Conservation (phyloP, 2,113 vertebrate genomes). For the Globicephala melas region DNA sequence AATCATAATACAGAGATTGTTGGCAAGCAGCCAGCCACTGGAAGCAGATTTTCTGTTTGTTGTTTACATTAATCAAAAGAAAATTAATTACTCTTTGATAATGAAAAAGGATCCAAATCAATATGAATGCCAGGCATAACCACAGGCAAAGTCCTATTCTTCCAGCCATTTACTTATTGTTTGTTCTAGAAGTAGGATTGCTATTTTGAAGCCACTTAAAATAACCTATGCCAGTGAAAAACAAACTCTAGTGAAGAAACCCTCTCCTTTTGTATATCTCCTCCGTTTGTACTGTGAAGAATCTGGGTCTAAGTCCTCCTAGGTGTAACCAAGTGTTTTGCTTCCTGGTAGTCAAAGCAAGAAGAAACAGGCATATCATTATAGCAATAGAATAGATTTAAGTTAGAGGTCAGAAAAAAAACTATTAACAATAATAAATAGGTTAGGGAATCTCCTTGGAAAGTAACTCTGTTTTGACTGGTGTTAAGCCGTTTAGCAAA, state of each 20-base stretch:
- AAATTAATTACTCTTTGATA: slow-evolving; percentile 35
- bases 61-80: slow-evolving; percentile 4
- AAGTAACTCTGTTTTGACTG: neutral
- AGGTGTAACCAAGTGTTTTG: neutral
- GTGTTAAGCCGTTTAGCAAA: neutral
- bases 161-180: neutral
- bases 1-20: neutral
- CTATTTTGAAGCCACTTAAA: neutral
- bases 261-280: neutral
- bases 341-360: neutral
- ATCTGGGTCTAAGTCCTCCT: neutral
- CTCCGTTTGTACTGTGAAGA: neutral
- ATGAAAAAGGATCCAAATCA: no score
- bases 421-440: neutral
- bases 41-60: slow-evolving; percentile 15
- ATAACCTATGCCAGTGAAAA: neutral
- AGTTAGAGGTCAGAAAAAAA: neutral
- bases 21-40: neutral
- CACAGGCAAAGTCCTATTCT: neutral
- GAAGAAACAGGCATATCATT: neutral
- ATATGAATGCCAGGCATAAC: neutral
- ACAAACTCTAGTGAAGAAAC: neutral
- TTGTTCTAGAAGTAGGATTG: neutral
- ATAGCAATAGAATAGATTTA: neutral
- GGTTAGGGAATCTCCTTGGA: neutral